Evolutionary conservation across 37 sponge, comb jelly and placozoan species (phyloP).

Genomic region (Haliclona indistincta): DNA sequence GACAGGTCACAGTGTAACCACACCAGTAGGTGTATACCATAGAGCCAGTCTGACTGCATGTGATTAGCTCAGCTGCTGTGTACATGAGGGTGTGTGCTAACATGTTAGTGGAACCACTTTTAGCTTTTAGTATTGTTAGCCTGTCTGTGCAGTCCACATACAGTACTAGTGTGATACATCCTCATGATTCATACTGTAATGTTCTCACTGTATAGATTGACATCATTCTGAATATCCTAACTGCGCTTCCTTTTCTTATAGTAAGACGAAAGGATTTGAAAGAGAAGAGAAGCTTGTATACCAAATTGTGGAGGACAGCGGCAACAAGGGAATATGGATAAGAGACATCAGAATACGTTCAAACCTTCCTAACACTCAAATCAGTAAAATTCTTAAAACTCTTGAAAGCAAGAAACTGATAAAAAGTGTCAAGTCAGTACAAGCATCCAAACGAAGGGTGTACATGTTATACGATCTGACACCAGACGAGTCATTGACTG

Average conservation of each 20-base stretch:
- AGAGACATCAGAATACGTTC: slow-evolving; percentile 80
- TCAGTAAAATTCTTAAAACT: slow-evolving; percentile 69
- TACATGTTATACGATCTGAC: slow-evolving; percentile 87
- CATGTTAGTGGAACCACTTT: too few species aligned
- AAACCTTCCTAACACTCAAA: slow-evolving; percentile 65
- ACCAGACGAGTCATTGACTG: slow-evolving; percentile 91
- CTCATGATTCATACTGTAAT: too few species aligned
- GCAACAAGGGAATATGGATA: slow-evolving; percentile 95
- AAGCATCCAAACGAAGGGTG: slow-evolving; percentile 67
- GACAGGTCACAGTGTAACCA: too few species aligned
- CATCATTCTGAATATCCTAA: too few species aligned
- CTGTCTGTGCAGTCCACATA: too few species aligned
- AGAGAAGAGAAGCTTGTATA: slow-evolving; percentile 88
- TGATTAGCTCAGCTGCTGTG: too few species aligned
- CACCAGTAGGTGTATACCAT: too few species aligned
- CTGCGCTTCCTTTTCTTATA: slow-evolving; percentile 13
- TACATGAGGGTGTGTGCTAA: too few species aligned
- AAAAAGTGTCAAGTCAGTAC: slow-evolving; percentile 85
- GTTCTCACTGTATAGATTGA: too few species aligned
- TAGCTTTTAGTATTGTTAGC: too few species aligned
- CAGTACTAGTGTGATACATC: too few species aligned
- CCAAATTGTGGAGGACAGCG: slow-evolving; percentile 89
- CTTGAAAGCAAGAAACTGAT: slow-evolving; percentile 93
- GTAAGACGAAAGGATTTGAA: slow-evolving; percentile 87
- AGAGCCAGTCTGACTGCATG: too few species aligned